Evolutionary conservation across 2,797 vertebrate genomes (phyloP).

Genomic region (Mallotus villosus): DNA sequence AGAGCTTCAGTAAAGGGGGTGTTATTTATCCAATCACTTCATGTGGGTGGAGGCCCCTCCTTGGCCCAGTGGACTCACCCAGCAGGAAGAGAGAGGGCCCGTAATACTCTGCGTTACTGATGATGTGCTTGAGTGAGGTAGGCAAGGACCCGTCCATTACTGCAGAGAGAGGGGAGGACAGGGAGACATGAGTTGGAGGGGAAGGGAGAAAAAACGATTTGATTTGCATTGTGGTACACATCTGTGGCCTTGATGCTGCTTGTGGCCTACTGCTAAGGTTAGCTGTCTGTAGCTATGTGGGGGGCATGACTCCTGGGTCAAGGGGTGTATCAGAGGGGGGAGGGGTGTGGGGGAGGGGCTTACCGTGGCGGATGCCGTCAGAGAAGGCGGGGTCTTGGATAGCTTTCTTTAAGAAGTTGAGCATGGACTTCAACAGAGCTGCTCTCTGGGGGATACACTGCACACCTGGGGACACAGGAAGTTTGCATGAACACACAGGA

Average conservation of each 20-base stretch:
- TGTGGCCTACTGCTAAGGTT: not conserved
- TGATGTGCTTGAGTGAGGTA: conserved; percentile 98
- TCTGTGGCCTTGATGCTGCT: too few relatives aligned
- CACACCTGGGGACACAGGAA: conserved; percentile 72
- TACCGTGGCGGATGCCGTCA: conserved; percentile 95
- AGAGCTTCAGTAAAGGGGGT: too few relatives aligned
- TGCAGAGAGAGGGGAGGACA: conserved; percentile 49
- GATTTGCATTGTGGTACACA: not conserved
- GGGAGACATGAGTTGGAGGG: too few relatives aligned
- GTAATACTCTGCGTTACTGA: conserved; percentile 98
- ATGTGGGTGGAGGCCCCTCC: too few relatives aligned
- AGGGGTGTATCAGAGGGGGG: too few relatives aligned
- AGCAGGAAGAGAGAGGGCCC: conserved; percentile 95
- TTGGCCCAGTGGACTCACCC: conserved; percentile 72
- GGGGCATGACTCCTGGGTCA: not conserved
- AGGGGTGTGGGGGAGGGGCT: conserved; percentile 28
- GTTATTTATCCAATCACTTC: too few relatives aligned
- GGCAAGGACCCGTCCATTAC: conserved; percentile 98
- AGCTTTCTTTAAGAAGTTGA: conserved; percentile 98
- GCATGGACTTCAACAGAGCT: conserved; percentile 94
- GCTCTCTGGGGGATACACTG: conserved; percentile 98
- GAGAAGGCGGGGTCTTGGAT: conserved; percentile 97
- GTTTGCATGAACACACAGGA: not conserved
- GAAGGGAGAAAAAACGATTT: not conserved
- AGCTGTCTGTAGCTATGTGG: not conserved